Conservation (phyloP, 2,113 vertebrate species). For the Rhynchopsitta pachyrhyncha region DNA sequence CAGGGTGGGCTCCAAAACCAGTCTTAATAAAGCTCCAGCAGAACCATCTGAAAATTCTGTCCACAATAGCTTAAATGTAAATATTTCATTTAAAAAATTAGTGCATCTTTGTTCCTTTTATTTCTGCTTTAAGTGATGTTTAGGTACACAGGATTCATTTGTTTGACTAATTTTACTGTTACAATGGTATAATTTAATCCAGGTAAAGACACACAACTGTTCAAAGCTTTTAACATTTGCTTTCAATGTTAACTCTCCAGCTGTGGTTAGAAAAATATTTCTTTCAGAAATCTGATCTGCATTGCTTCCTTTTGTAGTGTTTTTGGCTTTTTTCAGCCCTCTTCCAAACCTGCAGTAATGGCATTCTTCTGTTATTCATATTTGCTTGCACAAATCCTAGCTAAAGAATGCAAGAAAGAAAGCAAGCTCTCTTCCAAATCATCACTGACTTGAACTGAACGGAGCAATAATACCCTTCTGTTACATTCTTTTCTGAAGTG, state of each 20-base stretch:
- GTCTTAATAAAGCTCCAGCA: background rate
- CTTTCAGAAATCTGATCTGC: conserved; percentile 67
- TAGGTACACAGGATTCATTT: conserved; percentile 3
- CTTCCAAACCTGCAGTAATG: conserved; percentile 52
- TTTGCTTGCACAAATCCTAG: conserved; percentile 66
- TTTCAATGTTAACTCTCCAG: conserved; percentile 66
- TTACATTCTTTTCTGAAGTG: background rate
- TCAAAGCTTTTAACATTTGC: conserved; percentile 65
- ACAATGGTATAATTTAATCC: conserved; percentile 49
- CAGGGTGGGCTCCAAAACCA: background rate
- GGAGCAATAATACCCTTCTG: conserved; percentile 9
- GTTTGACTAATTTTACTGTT: conserved; percentile 31
- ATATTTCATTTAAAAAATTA: background rate
- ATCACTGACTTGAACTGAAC: conserved; percentile 48
- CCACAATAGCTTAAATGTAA: background rate
- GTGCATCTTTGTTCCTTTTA: background rate
- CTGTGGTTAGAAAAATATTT: conserved; percentile 70
- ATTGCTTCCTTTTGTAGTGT: conserved; percentile 62
- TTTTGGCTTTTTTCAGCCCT: conserved; percentile 59
- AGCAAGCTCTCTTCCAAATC: conserved; percentile 36
- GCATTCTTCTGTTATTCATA: conserved; percentile 62
- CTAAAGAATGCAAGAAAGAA: conserved; percentile 56
- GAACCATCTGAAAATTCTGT: background rate
- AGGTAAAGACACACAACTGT: conserved; percentile 61
- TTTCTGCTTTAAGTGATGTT: background rate